Conservation (phyloP, 64 coral and sea anemone species). For the Dendronephthya gigantea region DNA sequence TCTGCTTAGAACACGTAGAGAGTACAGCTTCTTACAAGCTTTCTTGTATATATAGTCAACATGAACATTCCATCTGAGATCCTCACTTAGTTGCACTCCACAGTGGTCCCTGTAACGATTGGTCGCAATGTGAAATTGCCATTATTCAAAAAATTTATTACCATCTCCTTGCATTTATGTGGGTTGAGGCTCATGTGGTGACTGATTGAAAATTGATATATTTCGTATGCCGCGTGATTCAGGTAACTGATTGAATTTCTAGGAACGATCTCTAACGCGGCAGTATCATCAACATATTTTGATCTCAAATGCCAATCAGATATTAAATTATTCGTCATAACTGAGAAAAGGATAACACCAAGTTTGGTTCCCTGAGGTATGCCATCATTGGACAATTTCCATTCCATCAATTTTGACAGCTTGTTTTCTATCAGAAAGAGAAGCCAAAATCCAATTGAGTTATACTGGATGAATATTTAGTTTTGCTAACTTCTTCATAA, state of each 20-base stretch:
- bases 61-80: background rate
- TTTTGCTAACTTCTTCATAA: background rate
- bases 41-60: background rate
- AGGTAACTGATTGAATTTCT: no score
- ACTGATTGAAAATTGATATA: no score
- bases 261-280: no score
- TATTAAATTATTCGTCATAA: conserved; percentile 18
- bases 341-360: conserved; percentile 9
- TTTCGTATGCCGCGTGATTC: no score
- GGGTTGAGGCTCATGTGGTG: background rate
- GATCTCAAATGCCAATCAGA: no score
- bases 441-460: background rate
- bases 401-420: conserved; percentile 19
- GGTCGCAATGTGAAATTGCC: background rate
- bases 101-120: background rate
- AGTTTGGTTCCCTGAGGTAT: conserved; percentile 21
- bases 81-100: background rate
- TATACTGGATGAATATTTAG: background rate
- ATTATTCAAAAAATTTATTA: background rate
- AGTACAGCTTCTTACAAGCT: background rate
- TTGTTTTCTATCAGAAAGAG: background rate
- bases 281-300: no score
- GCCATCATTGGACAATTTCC: no score
- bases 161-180: conserved; percentile 16
- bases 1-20: background rate